Percentiles rank a stretch among this genome's conserved stretches.
phyloP scores from a whole-genome alignment of 2,113 vertebrate species.

The Ophiodon elongatus region DNA sequence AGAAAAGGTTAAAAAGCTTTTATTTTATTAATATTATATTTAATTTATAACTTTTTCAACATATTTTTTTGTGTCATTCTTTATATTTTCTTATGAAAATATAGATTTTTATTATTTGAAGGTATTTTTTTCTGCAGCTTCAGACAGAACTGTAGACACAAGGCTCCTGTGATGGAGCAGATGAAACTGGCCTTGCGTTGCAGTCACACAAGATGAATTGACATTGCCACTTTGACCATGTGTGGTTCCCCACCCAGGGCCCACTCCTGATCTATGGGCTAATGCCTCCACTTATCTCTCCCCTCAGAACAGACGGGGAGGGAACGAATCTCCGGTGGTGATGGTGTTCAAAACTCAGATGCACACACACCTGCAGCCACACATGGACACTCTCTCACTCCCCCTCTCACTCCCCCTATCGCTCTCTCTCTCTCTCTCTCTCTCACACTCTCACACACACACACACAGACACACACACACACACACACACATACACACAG shows the following conservation, averaged over 20 bases:
- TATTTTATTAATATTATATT: not conserved
- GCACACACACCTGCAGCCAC: constrained; percentile 16
- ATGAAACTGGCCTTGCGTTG: not conserved
- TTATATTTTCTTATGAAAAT: not conserved
- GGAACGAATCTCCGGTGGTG: constrained; percentile 16
- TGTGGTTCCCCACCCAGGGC: constrained; percentile 16
- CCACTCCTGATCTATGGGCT: constrained; percentile 27
- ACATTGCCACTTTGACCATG: constrained; percentile 16
- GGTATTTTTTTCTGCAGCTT: not conserved
- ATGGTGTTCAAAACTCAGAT: constrained; percentile 29
- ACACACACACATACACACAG: not conserved
- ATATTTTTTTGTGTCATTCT: not conserved
- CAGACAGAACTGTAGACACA: not conserved
- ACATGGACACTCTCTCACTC: not conserved
- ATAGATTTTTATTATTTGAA: not conserved
- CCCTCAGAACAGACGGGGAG: constrained; percentile 16
- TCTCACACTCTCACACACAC: not conserved
- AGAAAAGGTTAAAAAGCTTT: not conserved
- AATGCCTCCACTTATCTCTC: constrained; percentile 28
- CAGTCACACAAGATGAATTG: constrained; percentile 21
- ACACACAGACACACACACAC: not conserved
- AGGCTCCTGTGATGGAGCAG: not conserved
- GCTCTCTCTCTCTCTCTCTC: not conserved
- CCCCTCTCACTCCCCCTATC: not conserved
- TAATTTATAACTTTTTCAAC: too few species aligned